Base-by-base conservation (phyloP, 2,888 invertebrate species). In the Drosophila mettleri region DNA sequence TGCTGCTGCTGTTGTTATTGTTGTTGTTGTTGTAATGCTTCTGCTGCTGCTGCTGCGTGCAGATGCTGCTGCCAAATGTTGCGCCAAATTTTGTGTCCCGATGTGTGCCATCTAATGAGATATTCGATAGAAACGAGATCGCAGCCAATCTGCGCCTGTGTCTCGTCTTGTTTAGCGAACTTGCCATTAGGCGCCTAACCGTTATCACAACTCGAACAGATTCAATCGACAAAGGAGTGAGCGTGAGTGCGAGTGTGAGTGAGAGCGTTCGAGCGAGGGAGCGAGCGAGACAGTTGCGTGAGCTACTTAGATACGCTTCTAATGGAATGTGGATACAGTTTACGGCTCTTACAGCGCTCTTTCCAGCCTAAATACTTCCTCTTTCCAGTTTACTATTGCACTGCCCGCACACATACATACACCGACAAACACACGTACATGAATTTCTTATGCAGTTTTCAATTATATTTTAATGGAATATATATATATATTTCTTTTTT, bases 121-220 rank as follows among this genome's bases (percentile, higher is more conserved):
- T 98, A 93, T 98, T 98, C 58, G 98, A 96, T 85, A 99, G 94
- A 94, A 98, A 99, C 90, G 97, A 96, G 90, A 98, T 95, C 83
- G 98, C 98, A 91, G 98, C 97, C 87, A 98, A 94, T 92, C 97
- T 95, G 93, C 97, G 94, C 91, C 97, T 95, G 89, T 96, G 96
- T 93, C 95, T 95, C 89, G 94, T 94, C 87, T 92, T 92, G 89
- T 92, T 92, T 62, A 91, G 89, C 88, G 92, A 91, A 92, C 91
- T 92, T 92, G 92, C 92, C 92, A 92, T 92, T 92, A 92, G 91
- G 92, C 92, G 90, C 84, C 90, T 60, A 73, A 82, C 88, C 65
- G 55, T 57, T 63, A 71, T 68, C 64, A 45, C 66, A 52, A 67
- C 62, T 46, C 39, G 51, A 38, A 38, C 60, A 78, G 78, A 78